Conservation (phyloP, 2,113 vertebrate species). For the Xiphorhynchus elegans region DNA sequence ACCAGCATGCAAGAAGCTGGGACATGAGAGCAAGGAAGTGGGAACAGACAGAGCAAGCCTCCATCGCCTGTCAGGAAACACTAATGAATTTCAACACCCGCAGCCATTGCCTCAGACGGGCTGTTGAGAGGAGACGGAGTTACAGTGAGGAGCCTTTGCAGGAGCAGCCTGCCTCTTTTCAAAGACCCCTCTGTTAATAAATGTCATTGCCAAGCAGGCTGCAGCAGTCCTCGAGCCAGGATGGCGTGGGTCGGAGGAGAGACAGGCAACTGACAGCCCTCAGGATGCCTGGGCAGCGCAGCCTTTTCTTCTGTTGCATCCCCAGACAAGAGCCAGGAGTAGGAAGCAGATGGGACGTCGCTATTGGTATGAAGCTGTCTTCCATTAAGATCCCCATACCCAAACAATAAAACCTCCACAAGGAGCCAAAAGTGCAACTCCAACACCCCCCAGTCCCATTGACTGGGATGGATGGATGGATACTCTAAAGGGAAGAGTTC, state of each 20-base stretch:
- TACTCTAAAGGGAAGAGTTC: neutral
- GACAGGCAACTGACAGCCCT: neutral
- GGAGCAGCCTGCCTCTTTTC: slow-evolving; percentile 60
- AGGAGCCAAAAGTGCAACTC: neutral
- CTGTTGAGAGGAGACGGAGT: slow-evolving; percentile 25
- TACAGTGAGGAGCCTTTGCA: slow-evolving; percentile 11
- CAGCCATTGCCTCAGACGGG: slow-evolving; percentile 68
- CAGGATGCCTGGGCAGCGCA: neutral
- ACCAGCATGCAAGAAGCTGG: slow-evolving; percentile 75
- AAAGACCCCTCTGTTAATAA: slow-evolving; percentile 65
- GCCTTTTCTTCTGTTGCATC: slow-evolving; percentile 1
- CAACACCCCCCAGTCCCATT: rapidly evolving
- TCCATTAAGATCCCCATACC: neutral
- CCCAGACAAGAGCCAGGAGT: neutral
- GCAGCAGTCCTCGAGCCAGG: neutral
- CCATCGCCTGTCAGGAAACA: slow-evolving; percentile 78
- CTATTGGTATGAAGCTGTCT: neutral
- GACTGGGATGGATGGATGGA: neutral
- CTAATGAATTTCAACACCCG: slow-evolving; percentile 82
- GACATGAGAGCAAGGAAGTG: slow-evolving; percentile 71
- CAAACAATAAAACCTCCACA: neutral
- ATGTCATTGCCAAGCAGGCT: slow-evolving; percentile 40
- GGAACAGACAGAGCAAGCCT: slow-evolving; percentile 73
- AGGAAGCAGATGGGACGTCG: neutral
- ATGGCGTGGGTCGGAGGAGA: neutral